These are phyloP conservation scores for Trinorchestia longiramus DNA, from an alignment of 1,140 invertebrate species.

Conservation along the genomic window DNA sequence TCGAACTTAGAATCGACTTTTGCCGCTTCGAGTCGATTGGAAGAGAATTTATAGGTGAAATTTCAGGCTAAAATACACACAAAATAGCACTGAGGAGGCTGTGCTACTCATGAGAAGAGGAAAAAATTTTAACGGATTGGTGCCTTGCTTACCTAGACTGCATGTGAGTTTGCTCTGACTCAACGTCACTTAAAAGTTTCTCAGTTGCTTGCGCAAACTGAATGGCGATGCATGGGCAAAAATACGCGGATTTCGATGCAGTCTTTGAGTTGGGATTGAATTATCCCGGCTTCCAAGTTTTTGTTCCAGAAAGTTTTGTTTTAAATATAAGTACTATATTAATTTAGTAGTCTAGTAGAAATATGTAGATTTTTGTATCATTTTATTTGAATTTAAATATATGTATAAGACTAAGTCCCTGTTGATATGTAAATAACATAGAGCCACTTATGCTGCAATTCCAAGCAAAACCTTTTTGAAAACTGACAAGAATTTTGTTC, in stretches of 20 bases:
- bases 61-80: constrained; percentile 20
- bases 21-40: constrained; percentile 46
- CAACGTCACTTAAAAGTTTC: not conserved
- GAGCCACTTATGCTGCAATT: not conserved
- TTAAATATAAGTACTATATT: too few species aligned
- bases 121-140: not conserved
- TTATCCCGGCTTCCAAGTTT: too few species aligned
- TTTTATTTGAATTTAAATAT: too few species aligned
- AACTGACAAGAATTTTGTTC: not conserved
- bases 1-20: constrained; percentile 53
- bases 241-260: not conserved
- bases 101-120: not conserved
- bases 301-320: too few species aligned
- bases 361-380: too few species aligned
- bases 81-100: constrained; percentile 2
- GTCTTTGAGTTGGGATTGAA: too few species aligned
- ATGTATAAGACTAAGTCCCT: too few species aligned
- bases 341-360: too few species aligned
- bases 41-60: constrained; percentile 35
- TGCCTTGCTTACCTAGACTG: not conserved
- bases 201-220: not conserved
- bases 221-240: not conserved
- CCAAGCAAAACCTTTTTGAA: not conserved
- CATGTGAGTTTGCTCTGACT: not conserved
- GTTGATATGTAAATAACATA: not conserved